These are phyloP conservation scores for Corythaixoides concolor DNA, from an alignment of 2,113 vertebrate species.

Conservation along the genomic window DNA sequence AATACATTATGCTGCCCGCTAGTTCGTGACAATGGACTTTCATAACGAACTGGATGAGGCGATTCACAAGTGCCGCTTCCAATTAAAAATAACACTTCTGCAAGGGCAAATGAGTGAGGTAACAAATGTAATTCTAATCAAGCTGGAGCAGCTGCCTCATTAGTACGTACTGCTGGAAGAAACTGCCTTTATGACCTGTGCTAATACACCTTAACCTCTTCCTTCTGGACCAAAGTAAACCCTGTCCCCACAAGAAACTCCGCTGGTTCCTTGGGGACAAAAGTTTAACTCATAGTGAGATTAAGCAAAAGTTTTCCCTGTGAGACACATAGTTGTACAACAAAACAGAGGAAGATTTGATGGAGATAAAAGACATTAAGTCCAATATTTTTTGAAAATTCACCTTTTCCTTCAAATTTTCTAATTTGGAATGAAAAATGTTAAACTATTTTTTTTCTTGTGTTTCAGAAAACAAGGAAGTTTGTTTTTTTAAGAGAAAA, in stretches of 20 bases:
- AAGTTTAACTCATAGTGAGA: background rate
- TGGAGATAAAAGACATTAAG: background rate
- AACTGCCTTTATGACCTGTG: background rate
- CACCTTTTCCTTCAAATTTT: background rate
- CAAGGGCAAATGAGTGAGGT: background rate
- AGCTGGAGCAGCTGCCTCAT: background rate
- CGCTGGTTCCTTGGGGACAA: background rate
- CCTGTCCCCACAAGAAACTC: background rate
- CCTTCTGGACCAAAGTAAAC: background rate
- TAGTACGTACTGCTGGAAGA: background rate
- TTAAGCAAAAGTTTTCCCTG: background rate
- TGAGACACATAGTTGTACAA: background rate
- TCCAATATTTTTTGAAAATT: background rate
- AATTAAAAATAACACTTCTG: conserved; percentile 45
- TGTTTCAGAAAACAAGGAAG: no score
- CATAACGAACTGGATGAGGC: background rate
- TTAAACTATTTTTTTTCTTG: background rate
- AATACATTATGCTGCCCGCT: background rate
- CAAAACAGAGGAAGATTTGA: background rate
- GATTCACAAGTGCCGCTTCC: background rate
- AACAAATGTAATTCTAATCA: background rate
- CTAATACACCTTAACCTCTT: background rate
- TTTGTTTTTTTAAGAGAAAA: no score
- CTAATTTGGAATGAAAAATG: background rate
- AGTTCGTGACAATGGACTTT: background rate